phyloP scores from a whole-genome alignment of 2,888 invertebrate species.

The Parascotia fuliginaria region DNA sequence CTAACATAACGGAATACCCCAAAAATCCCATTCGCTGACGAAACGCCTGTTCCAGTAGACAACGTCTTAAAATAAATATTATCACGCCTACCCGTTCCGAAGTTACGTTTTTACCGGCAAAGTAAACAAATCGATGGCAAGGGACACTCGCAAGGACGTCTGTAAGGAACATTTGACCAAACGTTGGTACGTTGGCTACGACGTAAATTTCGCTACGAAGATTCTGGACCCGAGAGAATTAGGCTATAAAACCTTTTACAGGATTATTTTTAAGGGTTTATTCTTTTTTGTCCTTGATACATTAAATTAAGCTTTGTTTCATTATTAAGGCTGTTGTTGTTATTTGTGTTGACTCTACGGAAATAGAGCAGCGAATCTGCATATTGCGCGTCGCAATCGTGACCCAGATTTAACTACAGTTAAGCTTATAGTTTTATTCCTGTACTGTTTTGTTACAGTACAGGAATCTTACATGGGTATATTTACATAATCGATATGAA shows the following conservation, averaged over 20 bases:
- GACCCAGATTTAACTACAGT: constrained; percentile 33
- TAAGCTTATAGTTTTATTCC: constrained; percentile 17
- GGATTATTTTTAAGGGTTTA: not conserved
- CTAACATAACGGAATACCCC: constrained; percentile 1
- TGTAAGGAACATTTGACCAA: constrained; percentile 16
- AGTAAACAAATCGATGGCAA: constrained; percentile 56
- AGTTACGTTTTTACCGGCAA: constrained; percentile 41
- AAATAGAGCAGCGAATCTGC: constrained; percentile 16
- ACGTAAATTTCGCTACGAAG: constrained; percentile 9
- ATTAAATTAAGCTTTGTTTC: not conserved
- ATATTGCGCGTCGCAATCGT: constrained; percentile 26
- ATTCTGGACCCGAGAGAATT: not conserved
- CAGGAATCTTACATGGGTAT: not conserved
- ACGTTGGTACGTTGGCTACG: constrained; percentile 12
- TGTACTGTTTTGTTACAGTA: not conserved
- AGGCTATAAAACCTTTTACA: not conserved
- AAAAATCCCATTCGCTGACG: not conserved
- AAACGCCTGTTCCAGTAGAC: constrained; percentile 8
- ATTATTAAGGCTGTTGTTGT: not conserved
- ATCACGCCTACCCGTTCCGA: constrained; percentile 47
- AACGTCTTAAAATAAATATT: constrained; percentile 40
- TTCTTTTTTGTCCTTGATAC: not conserved
- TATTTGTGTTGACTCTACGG: not conserved
- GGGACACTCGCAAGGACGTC: constrained; percentile 42
- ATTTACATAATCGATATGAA: too few relatives aligned